These are phyloP conservation scores for Trogon surrucura DNA, from an alignment of 2,113 vertebrate genomes.

Conservation along the genomic window DNA sequence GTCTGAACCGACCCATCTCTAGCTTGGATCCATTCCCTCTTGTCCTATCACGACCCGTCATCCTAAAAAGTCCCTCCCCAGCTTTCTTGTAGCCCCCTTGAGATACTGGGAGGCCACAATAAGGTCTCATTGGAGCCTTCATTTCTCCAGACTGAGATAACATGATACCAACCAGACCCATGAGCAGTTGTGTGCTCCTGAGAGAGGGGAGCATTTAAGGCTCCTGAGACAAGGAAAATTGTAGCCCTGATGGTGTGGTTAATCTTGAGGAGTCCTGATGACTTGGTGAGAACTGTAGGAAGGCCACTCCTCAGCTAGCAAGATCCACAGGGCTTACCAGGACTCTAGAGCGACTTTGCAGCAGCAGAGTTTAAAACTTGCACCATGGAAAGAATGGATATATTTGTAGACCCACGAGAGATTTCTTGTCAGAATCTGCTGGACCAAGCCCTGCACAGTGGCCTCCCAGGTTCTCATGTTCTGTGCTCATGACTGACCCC, in stretches of 20 bases:
- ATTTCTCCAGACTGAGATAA: background rate
- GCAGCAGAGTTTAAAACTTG: background rate
- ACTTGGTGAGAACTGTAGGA: background rate
- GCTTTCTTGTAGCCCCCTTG: too few species aligned
- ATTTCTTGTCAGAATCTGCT: background rate
- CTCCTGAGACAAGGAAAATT: background rate
- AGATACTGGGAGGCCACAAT: too few species aligned
- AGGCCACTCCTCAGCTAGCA: background rate
- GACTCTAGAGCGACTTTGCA: background rate
- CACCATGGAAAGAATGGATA: background rate
- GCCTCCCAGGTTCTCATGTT: accelerated
- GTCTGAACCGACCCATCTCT: too few species aligned
- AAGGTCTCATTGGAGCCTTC: too few species aligned
- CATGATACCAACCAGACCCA: background rate
- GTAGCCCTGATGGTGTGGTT: accelerated
- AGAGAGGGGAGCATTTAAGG: background rate
- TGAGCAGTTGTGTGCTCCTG: background rate
- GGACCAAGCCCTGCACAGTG: accelerated
- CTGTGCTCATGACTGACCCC: background rate
- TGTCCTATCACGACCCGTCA: too few species aligned
- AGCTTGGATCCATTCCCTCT: too few species aligned
- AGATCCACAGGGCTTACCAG: background rate
- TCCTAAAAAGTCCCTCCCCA: too few species aligned
- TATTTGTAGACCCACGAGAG: background rate
- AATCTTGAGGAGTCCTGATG: accelerated